These are phyloP conservation scores for Protodeltote pygarga DNA, from an alignment of 2,888 invertebrate genomes.

Conservation along the genomic window DNA sequence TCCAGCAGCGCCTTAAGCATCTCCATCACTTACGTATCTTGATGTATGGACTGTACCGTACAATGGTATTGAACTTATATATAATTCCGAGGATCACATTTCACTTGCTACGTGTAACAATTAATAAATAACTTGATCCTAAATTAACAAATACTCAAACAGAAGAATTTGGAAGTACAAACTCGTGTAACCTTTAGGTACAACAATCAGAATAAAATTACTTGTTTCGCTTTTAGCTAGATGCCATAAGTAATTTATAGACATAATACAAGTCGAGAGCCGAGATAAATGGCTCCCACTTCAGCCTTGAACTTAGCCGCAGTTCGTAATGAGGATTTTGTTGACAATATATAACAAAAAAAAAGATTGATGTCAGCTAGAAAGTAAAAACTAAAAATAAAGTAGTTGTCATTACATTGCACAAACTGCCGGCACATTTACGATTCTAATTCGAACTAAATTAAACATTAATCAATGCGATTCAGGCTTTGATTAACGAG, in stretches of 20 bases:
- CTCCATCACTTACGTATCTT: too few relatives aligned
- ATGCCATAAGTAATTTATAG: conserved; percentile 70
- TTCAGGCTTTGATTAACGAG: conserved; percentile 30
- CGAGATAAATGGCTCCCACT: conserved; percentile 66
- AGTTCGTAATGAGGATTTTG: conserved; percentile 53
- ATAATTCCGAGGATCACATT: too few relatives aligned
- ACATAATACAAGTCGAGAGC: conserved; percentile 65
- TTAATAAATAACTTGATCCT: conserved; percentile 3
- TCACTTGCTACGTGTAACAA: background rate
- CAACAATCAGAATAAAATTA: conserved; percentile 36
- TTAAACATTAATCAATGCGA: conserved; percentile 19
- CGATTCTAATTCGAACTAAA: background rate
- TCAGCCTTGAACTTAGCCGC: conserved; percentile 64
- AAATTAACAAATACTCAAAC: conserved; percentile 22
- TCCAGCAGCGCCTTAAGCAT: too few relatives aligned
- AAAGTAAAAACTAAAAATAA: conserved; percentile 16
- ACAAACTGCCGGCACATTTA: background rate
- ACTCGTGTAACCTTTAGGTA: conserved; percentile 27
- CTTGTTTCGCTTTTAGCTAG: conserved; percentile 37
- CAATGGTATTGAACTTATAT: too few relatives aligned
- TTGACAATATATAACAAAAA: conserved; percentile 52
- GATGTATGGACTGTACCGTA: too few relatives aligned
- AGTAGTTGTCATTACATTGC: background rate
- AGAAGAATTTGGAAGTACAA: conserved; percentile 12
- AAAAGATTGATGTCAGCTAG: conserved; percentile 35